A percentile compares a stretch with the other conserved stretches of the same genome.
phyloP scores from a whole-genome alignment of 2,113 vertebrate species.

The Labrus mixtus region DNA sequence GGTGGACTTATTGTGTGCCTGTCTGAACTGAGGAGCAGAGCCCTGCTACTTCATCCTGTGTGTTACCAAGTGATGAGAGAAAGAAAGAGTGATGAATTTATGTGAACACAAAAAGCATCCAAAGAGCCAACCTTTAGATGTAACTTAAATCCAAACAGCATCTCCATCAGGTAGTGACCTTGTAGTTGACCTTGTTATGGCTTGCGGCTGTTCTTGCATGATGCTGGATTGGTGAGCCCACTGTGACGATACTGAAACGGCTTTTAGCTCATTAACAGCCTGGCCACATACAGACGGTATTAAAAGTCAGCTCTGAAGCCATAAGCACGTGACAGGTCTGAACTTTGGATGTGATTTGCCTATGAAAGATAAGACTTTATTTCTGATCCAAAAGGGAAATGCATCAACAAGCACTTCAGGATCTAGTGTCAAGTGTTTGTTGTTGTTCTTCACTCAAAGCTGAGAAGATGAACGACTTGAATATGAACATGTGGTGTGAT shows the following conservation, averaged over 20 bases:
- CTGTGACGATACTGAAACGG: conserved; percentile 29
- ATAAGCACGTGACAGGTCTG: conserved; percentile 33
- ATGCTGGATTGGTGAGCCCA: conserved; percentile 27
- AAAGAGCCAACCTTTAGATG: background rate
- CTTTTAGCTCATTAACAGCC: conserved; percentile 45
- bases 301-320: conserved; percentile 45
- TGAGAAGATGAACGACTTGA: conserved; percentile 43
- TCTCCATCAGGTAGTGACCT: conserved; percentile 3
- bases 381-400: conserved; percentile 31
- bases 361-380: conserved; percentile 47
- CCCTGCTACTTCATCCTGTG: conserved; percentile 22
- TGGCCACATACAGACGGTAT: conserved; percentile 42
- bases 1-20: conserved; percentile 50
- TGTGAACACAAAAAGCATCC: no score
- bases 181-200: conserved; percentile 19
- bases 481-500: conserved; percentile 29
- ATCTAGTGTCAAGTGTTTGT: conserved; percentile 24
- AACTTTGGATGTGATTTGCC: conserved; percentile 59
- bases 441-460: conserved; percentile 12
- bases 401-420: background rate
- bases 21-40: conserved; percentile 42
- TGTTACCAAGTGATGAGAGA: conserved; percentile 32
- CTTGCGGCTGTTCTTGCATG: conserved; percentile 51
- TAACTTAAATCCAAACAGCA: background rate
- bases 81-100: no score